Conservation (phyloP, 2,797 vertebrate species). For the Girardinus metallicus region DNA sequence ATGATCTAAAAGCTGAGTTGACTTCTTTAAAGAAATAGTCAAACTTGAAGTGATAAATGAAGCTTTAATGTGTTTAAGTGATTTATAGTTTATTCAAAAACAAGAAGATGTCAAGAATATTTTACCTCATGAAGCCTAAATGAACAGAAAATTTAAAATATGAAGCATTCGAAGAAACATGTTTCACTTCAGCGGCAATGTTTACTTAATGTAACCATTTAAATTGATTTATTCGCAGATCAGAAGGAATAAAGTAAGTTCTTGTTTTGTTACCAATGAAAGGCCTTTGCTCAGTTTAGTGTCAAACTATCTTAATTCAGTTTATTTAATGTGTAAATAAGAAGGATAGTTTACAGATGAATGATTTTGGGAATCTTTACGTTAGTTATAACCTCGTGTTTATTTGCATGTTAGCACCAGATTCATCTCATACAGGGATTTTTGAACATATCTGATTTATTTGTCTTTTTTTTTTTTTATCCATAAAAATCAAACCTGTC, state of each 20-base stretch:
- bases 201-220: slow-evolving; percentile 2
- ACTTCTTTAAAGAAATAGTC: neutral
- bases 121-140: neutral
- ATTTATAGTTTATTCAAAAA: neutral
- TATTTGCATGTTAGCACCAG: neutral
- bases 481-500: neutral
- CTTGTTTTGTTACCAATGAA: neutral
- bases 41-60: neutral
- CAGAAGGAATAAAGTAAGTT: neutral
- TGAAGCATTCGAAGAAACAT: neutral
- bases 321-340: slow-evolving; percentile 6
- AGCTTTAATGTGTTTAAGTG: slow-evolving; percentile 1
- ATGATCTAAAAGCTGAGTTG: neutral
- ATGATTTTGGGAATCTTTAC: neutral
- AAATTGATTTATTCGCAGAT: slow-evolving; percentile 6
- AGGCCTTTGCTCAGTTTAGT: neutral
- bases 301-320: neutral
- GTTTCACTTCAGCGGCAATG: neutral
- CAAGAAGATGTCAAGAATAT: neutral
- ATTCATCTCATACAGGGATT: neutral
- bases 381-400: neutral
- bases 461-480: neutral
- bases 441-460: neutral
- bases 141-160: neutral
- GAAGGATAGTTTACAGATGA: neutral